phyloP scores from a whole-genome alignment of 1,140 invertebrate species.

The Propsilocerus akamusi region DNA sequence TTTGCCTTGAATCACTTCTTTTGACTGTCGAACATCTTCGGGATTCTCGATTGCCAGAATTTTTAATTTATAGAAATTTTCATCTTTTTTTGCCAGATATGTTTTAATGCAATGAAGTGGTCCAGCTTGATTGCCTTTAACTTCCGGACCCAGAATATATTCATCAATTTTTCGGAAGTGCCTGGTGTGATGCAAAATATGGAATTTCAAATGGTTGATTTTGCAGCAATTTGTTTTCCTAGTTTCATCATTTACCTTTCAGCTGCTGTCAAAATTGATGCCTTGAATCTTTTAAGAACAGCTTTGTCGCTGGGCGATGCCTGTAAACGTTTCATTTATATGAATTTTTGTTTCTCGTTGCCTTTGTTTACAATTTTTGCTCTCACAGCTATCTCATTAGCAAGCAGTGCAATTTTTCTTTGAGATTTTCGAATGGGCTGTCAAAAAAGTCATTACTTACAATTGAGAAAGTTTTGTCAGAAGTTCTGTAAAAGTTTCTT shows the following conservation, averaged over 20 bases:
- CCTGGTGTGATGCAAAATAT: not conserved
- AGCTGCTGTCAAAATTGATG: not conserved
- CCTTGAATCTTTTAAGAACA: not conserved
- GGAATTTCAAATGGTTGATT: not conserved
- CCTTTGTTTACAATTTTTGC: no score
- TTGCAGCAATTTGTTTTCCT: not conserved
- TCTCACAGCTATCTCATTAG: no score
- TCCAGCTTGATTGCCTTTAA: not conserved
- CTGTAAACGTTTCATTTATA: no score
- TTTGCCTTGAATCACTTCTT: slow-evolving; percentile 44
- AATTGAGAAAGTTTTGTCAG: no score
- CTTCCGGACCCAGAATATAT: not conserved
- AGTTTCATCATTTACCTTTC: not conserved
- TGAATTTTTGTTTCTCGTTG: no score
- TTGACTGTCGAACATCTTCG: slow-evolving; percentile 18
- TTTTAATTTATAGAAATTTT: not conserved
- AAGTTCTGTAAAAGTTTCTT: no score
- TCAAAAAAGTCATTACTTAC: no score
- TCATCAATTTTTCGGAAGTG: not conserved
- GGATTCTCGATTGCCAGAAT: not conserved
- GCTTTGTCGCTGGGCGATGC: not conserved
- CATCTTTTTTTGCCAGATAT: not conserved
- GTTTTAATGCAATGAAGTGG: not conserved
- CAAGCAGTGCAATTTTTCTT: no score
- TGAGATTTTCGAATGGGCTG: no score